Base-by-base conservation (phyloP, 1,140 invertebrate species). In the Hesperophylax magnus region DNA sequence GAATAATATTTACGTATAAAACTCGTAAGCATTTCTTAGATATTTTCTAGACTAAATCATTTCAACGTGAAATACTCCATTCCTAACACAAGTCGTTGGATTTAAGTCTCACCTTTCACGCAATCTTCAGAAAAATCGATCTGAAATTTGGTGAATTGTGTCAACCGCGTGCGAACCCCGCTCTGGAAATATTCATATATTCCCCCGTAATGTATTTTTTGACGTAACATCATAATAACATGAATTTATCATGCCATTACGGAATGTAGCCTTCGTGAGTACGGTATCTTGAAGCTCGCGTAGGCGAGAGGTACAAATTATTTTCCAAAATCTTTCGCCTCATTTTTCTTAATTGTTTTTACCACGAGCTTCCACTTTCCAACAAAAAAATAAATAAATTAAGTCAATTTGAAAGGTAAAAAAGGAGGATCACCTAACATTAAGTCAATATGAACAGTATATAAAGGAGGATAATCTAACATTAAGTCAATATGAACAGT, bases 161-260 rank as follows among this genome's bases (percentile, higher is more conserved):
- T 67, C 63, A 67, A 11, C 63, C 24, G 63, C 27, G 24, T 47
- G n/a, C 14, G 67, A 20, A 47, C 9, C 24, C 24, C 67, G 24
- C 24, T 18, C 3, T 20, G 39, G 39, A 71, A 71, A 52, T 47
- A 52, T 71, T 71, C 67, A 71, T 71, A 75, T 75, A 58, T 75
- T 75, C 24, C n/a, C 14, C 3, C 27, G 24, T 56, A 58, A 75
- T 58, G 24, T 58, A 56, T 75, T 58, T 75, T 75, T 31, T 56
- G 56, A 58, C 72, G 22, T 75, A 58, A 60, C 72, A 58, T 75
- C 56, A 75, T 75, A 75, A 75, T 75, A 60, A 75, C 31, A 34
- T 58, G 53, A 75, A 75, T 60, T 75, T 75, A 71, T 71, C 67
- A 71, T 71, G 67, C 67, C 39, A 71, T 71, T 71, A 71, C 34